A percentile compares a stretch with the other conserved stretches of the same genome.
Evolutionary conservation across 2,888 invertebrate species (phyloP).

Genomic region (Odontothrips loti): DNA sequence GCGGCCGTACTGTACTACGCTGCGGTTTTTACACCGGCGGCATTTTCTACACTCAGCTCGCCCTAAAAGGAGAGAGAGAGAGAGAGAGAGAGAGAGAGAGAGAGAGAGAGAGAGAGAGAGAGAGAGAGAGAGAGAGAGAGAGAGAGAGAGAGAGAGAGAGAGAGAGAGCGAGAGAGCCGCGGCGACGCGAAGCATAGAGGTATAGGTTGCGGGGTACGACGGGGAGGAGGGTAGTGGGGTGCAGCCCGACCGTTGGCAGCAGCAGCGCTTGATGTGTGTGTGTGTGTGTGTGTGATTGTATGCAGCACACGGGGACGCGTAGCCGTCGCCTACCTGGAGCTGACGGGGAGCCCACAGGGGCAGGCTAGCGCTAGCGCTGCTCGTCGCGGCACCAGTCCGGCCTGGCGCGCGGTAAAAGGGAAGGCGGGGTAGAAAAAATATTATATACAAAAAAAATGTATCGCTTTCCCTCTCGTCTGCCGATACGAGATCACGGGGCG

Average conservation of each 20-base stretch:
- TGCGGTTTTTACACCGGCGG: neutral
- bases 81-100: too few species aligned
- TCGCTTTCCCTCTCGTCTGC: neutral
- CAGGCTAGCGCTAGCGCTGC: too few species aligned
- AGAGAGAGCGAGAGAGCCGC: slow-evolving; percentile 31
- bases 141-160: too few species aligned
- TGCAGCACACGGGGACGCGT: neutral
- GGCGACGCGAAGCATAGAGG: slow-evolving; percentile 31
- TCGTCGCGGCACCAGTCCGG: too few species aligned
- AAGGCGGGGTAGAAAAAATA: neutral
- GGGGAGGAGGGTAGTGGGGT: neutral
- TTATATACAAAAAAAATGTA: neutral
- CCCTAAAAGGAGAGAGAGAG: too few species aligned
- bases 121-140: too few species aligned
- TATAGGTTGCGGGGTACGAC: slow-evolving; percentile 30
- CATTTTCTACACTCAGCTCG: slow-evolving; percentile 39
- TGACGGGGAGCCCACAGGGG: too few species aligned
- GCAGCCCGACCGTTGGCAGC: neutral
- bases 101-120: too few species aligned
- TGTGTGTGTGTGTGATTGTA: neutral
- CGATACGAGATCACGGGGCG: too few species aligned
- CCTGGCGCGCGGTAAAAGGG: neutral
- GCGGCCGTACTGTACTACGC: too few species aligned
- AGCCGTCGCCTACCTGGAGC: too few species aligned
- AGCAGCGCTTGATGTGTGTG: too few species aligned